These are phyloP conservation scores for Oreortyx pictus DNA, from an alignment of 2,797 vertebrate genomes.

Conservation along the genomic window DNA sequence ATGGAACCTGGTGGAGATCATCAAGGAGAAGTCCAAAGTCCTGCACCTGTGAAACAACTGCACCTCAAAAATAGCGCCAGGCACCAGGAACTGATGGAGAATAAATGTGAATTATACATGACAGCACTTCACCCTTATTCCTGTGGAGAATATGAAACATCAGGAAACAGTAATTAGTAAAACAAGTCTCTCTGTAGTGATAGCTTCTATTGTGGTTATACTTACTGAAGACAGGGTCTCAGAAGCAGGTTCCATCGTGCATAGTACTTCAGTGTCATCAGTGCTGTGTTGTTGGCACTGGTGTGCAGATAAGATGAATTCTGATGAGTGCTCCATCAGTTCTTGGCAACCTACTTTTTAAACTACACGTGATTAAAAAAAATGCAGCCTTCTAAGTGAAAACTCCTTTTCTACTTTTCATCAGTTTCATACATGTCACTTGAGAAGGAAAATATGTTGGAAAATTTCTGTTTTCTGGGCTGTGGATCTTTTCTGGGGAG, in stretches of 20 bases:
- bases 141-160: neutral
- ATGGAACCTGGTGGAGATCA: neutral
- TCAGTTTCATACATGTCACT: neutral
- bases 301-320: neutral
- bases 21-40: neutral
- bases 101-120: neutral
- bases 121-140: neutral
- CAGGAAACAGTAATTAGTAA: neutral
- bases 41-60: neutral
- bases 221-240: neutral
- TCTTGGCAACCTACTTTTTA: neutral
- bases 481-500: accelerated
- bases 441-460: neutral
- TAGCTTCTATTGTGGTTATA: neutral
- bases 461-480: neutral
- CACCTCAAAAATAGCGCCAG: neutral
- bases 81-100: neutral
- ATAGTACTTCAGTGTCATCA: accelerated
- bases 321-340: neutral
- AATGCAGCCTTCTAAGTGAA: neutral
- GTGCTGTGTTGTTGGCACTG: neutral
- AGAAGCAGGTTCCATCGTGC: neutral
- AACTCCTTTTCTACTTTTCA: neutral
- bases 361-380: neutral
- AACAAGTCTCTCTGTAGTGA: neutral